Evolutionary conservation across 2,888 invertebrate species (phyloP).

Genomic region (Epirrhoe alternata): DNA sequence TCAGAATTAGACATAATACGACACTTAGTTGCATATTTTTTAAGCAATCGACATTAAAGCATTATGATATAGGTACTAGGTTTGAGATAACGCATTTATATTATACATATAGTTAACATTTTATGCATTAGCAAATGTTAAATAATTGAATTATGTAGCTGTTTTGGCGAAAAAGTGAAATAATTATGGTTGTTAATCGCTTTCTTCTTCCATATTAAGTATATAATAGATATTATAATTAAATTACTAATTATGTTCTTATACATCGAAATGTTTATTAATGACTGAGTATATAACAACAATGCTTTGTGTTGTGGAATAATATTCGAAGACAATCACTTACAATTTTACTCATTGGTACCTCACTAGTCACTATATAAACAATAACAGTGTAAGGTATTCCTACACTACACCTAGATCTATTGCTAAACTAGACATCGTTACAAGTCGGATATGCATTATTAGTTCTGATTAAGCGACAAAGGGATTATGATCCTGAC

Average conservation of each 20-base stretch:
- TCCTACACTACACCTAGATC: too few species aligned
- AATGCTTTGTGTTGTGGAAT: background rate
- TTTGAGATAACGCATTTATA: too few species aligned
- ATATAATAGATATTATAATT: background rate
- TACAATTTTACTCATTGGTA: background rate
- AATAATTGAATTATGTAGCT: background rate
- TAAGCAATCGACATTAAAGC: background rate
- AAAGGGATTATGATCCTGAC: too few species aligned
- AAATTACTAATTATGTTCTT: background rate
- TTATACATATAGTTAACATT: too few species aligned
- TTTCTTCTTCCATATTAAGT: too few species aligned
- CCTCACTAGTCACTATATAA: background rate
- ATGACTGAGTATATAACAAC: background rate
- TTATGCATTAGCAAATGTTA: too few species aligned
- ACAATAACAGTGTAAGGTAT: too few species aligned
- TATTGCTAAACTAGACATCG: background rate
- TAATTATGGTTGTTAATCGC: too few species aligned
- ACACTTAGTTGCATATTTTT: background rate
- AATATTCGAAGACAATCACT: background rate
- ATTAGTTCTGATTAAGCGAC: conserved; percentile 1
- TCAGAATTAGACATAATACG: background rate
- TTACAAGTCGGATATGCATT: background rate
- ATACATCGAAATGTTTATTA: background rate
- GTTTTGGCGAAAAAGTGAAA: too few species aligned
- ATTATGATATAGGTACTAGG: too few species aligned